Percentiles rank a stretch among this genome's conserved stretches.
Conservation (phyloP, 2,888 invertebrate genomes). For the Lapara coniferarum region DNA sequence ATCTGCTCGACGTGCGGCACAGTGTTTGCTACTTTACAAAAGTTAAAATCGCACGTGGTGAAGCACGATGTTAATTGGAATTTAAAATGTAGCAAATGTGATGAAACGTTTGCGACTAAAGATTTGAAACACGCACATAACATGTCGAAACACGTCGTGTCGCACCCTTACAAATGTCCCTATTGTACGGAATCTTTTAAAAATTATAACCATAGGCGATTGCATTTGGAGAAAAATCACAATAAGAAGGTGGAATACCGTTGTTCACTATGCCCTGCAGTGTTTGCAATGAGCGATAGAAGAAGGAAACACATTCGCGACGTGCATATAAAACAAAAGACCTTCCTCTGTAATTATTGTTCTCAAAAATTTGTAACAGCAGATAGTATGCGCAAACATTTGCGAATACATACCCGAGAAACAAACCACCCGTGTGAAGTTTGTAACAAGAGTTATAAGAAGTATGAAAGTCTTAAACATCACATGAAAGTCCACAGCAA, state of each 20-base stretch:
- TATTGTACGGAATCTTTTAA: conserved; percentile 67
- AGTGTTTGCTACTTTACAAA: conserved; percentile 58
- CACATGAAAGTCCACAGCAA: conserved; percentile 74
- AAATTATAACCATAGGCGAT: conserved; percentile 59
- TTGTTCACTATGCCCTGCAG: conserved; percentile 65
- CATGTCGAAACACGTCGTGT: conserved; percentile 52
- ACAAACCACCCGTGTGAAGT: conserved; percentile 69
- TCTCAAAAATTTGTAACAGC: conserved; percentile 61
- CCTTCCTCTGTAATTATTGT: conserved; percentile 61
- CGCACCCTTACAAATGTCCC: conserved; percentile 42
- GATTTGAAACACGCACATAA: conserved; percentile 58
- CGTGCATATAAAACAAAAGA: conserved; percentile 64
- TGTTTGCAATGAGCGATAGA: conserved; percentile 64
- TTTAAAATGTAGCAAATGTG: conserved; percentile 64
- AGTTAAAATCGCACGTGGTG: conserved; percentile 63
- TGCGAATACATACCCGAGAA: conserved; percentile 62
- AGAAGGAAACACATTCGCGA: conserved; percentile 68
- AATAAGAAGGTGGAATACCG: conserved; percentile 64
- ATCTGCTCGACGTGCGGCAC: conserved; percentile 75
- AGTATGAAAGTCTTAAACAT: conserved; percentile 38
- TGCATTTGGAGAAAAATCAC: conserved; percentile 60
- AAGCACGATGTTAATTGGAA: conserved; percentile 52
- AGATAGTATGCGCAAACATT: conserved; percentile 61
- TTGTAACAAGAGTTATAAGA: conserved; percentile 71
- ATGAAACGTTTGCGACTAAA: conserved; percentile 54